Evolutionary conservation across 2,888 invertebrate genomes (phyloP).

Genomic region (Eupsilia transversa): DNA sequence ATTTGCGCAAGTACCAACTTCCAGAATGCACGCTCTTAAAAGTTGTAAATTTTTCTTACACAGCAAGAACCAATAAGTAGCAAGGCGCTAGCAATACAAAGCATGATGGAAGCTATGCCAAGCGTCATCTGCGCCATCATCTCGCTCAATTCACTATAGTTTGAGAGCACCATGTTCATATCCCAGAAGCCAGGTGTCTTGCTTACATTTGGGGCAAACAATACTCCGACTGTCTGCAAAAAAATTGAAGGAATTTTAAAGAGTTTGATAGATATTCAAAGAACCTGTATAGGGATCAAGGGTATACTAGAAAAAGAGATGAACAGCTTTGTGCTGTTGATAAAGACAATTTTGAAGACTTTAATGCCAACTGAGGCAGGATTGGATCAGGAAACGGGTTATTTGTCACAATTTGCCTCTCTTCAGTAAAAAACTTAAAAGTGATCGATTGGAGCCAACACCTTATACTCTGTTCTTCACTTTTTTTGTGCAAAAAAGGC

Average conservation of each 20-base stretch:
- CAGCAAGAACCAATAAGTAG: conserved; percentile 78
- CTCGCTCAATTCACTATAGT: conserved; percentile 75
- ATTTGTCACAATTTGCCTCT: not conserved
- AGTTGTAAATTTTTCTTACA: conserved; percentile 69
- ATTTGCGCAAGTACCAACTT: not conserved
- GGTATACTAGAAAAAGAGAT: not conserved
- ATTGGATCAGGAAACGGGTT: not conserved
- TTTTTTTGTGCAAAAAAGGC: too few species aligned
- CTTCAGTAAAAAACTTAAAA: not conserved
- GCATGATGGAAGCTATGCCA: conserved; percentile 76
- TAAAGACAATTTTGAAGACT: not conserved
- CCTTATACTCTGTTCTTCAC: too few species aligned
- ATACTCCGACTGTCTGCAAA: conserved; percentile 76
- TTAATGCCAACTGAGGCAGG: not conserved
- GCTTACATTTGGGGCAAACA: conserved; percentile 81
- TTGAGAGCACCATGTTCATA: conserved; percentile 74
- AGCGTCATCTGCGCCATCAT: conserved; percentile 74
- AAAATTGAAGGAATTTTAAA: not conserved
- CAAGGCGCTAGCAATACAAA: conserved; percentile 77
- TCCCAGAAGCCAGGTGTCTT: conserved; percentile 79
- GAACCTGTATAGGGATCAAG: not conserved
- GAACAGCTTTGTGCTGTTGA: not conserved
- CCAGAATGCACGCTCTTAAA: not conserved
- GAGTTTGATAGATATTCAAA: too few species aligned
- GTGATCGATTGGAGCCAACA: not conserved